phyloP scores from a whole-genome alignment of 2,888 invertebrate species.

The Pristionchus mayeri region DNA sequence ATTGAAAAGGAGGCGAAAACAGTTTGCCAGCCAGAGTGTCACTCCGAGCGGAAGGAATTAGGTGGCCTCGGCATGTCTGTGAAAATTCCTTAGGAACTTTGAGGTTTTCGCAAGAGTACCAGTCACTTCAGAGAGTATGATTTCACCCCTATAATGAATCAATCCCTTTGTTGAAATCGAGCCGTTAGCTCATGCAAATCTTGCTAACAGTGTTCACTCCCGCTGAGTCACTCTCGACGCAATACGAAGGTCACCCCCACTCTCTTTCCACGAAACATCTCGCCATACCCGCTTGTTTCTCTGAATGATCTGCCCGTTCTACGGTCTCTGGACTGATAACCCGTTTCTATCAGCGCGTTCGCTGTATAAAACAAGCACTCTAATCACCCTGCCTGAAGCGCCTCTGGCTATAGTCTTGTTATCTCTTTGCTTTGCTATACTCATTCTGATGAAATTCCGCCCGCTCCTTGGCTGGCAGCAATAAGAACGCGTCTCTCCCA shows the following conservation, averaged over 20 bases:
- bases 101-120: neutral
- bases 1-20: neutral
- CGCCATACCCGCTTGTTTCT: neutral
- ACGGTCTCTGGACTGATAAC: slow-evolving; percentile 25
- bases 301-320: neutral
- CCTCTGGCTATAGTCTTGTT: slow-evolving; percentile 34
- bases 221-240: neutral
- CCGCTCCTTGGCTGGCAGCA: no score
- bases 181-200: neutral
- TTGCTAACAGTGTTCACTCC: neutral
- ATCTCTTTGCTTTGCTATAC: no score
- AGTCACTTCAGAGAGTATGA: neutral
- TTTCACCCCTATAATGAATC: no score
- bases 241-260: neutral
- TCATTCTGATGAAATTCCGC: no score
- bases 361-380: neutral
- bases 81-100: neutral
- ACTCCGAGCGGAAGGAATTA: neutral
- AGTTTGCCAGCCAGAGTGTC: neutral
- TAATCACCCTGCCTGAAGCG: neutral
- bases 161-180: no score
- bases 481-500: no score
- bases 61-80: neutral
- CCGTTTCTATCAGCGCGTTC: neutral
- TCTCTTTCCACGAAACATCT: neutral